Conservation (phyloP, 2,888 invertebrate genomes). For the Hyppa rectilinea region DNA sequence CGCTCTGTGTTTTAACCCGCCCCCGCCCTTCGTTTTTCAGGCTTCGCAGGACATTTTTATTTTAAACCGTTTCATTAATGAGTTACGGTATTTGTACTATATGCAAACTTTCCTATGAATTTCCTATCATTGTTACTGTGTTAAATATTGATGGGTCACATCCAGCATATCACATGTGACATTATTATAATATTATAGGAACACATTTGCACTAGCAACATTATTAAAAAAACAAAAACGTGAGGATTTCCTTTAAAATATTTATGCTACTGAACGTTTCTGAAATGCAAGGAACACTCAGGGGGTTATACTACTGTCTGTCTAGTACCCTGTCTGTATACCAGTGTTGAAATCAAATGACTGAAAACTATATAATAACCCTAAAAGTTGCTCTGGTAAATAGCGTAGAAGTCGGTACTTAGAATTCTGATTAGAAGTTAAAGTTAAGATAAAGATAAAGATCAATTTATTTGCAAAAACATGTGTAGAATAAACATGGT, state of each 20-base stretch:
- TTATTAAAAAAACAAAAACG: not conserved
- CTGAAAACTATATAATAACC: not conserved
- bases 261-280: too few species aligned
- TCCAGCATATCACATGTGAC: not conserved
- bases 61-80: constrained; percentile 73
- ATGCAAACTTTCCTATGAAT: constrained; percentile 48
- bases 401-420: not conserved
- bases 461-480: too few species aligned
- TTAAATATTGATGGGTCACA: constrained; percentile 19
- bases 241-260: not conserved
- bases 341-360: not conserved
- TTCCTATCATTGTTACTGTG: constrained; percentile 17
- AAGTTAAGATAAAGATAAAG: too few species aligned
- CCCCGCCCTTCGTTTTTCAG: constrained; percentile 73
- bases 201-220: not conserved
- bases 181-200: too few species aligned
- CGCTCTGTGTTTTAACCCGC: constrained; percentile 79
- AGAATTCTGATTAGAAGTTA: not conserved
- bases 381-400: not conserved
- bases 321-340: too few species aligned
- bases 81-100: constrained; percentile 40
- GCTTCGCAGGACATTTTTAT: constrained; percentile 72
- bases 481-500: too few species aligned
- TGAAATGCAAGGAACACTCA: not conserved
- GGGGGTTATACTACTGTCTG: too few species aligned